Evolutionary conservation across 1,140 invertebrate species (phyloP).

Genomic region (Planococcus citri): DNA sequence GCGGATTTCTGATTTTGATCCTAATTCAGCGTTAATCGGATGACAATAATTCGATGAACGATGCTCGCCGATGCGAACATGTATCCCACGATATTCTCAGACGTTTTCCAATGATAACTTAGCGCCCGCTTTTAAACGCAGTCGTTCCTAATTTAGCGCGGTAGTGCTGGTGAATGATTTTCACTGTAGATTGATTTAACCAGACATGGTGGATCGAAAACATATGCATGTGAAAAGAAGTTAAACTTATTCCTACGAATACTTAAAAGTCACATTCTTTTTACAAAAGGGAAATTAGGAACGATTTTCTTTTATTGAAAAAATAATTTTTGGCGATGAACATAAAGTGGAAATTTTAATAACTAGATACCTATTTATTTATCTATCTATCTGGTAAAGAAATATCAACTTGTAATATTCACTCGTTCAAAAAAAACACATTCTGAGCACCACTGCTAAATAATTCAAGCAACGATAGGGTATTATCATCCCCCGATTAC

Average conservation of each 20-base stretch:
- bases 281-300: no score
- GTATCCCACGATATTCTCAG: conserved; percentile 13
- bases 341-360: no score
- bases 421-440: no score
- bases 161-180: conserved; percentile 16
- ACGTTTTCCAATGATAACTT: conserved; percentile 5
- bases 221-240: no score
- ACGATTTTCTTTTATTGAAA: no score
- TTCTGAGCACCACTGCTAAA: neutral
- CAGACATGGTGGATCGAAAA: no score
- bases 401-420: no score
- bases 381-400: no score
- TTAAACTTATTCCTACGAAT: no score
- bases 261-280: no score
- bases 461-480: conserved; percentile 2
- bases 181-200: conserved; percentile 12
- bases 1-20: conserved; percentile 5
- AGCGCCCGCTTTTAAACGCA: conserved; percentile 5
- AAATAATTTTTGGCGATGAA: no score
- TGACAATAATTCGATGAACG: conserved; percentile 18
- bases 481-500: conserved; percentile 11
- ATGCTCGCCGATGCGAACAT: conserved; percentile 13
- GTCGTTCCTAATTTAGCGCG: neutral
- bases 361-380: no score
- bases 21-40: conserved; percentile 20